These are phyloP conservation scores for Zygothrica quintamaculata DNA, from an alignment of 2,888 invertebrate genomes.

Conservation along the genomic window DNA sequence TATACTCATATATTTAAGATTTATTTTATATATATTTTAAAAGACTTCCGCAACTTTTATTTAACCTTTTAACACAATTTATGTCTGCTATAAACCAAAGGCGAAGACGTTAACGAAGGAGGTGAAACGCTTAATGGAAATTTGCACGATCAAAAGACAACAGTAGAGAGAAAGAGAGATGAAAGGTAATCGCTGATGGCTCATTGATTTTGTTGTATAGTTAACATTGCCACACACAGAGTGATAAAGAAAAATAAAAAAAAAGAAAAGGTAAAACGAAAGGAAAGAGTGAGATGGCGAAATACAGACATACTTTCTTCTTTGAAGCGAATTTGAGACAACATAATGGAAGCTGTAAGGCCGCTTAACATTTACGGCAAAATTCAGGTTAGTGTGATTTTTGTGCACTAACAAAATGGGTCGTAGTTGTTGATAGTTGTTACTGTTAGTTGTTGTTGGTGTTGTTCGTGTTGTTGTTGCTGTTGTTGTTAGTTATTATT, in stretches of 20 bases:
- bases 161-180: no score
- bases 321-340: slow-evolving; percentile 57
- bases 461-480: slow-evolving; percentile 40
- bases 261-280: no score
- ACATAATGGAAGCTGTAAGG: slow-evolving; percentile 40
- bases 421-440: slow-evolving; percentile 41
- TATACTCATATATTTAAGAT: no score
- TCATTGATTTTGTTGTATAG: not conserved
- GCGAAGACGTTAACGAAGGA: no score
- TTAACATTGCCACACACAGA: slow-evolving; percentile 17
- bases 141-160: slow-evolving; percentile 74
- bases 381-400: slow-evolving; percentile 78
- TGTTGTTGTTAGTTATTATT: slow-evolving; percentile 31
- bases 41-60: no score
- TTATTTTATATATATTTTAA: no score
- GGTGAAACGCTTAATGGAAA: slow-evolving; percentile 39
- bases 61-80: slow-evolving; percentile 15
- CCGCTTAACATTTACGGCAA: slow-evolving; percentile 62
- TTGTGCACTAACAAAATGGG: slow-evolving; percentile 72
- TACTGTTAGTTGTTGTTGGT: slow-evolving; percentile 30
- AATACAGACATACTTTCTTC: slow-evolving; percentile 44
- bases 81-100: slow-evolving; percentile 16
- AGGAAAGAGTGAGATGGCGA: not conserved
- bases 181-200: slow-evolving; percentile 39
- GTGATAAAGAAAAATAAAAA: not conserved